Evolutionary conservation across 2,797 vertebrate genomes (phyloP), one percentile per base, ranked within the genome.

Genomic region (Paratrypauchen microcephalus): DNA sequence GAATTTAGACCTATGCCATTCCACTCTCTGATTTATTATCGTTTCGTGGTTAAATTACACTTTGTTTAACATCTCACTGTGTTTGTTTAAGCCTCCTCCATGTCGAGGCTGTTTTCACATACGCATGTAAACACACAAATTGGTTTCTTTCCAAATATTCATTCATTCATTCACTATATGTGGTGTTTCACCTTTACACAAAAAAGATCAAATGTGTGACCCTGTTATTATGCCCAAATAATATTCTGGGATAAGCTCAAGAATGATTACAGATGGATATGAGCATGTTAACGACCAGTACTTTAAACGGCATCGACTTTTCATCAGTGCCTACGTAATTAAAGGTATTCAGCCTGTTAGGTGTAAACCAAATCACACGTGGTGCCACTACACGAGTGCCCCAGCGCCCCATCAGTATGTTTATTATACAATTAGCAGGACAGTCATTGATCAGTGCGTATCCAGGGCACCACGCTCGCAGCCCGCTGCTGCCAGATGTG

Each of bases 301-400:
- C 85, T 91, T 91, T 86, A 87, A 83, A 84, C 94, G 93, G 84
- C 91, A 97, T 97, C 93, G 95, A 95, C 95, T 96, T 97, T 95
- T 96, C 94, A 96, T 96, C 94, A 90, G 90, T 91, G 89, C 89
- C 89, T 89, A 92, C 92, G 92, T 94, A 95, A 96, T 96, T 96
- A 94, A 95, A 95, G 92, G 93, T 94, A 95, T 96, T 96, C 95
- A 90, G 80, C 80, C 82, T 81, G 94, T 95, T 95, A 94, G 94
- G 91, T 92, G 89, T 86, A 92, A 93, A 95, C 94, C 93, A 91
- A 94, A 92, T 92, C 90, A 89, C 87, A 92, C 90, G 88, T 84
- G 81, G 75, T 85, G 83, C 88, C 78, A 76, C 78, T 86, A 85
- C 87, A 89, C 87, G 83, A 87, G 82, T 85, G 82, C 80, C 90